Percentiles rank a stretch among this genome's conserved stretches.
Conservation (phyloP, 2,797 vertebrate genomes). For the Euthynnus affinis region DNA sequence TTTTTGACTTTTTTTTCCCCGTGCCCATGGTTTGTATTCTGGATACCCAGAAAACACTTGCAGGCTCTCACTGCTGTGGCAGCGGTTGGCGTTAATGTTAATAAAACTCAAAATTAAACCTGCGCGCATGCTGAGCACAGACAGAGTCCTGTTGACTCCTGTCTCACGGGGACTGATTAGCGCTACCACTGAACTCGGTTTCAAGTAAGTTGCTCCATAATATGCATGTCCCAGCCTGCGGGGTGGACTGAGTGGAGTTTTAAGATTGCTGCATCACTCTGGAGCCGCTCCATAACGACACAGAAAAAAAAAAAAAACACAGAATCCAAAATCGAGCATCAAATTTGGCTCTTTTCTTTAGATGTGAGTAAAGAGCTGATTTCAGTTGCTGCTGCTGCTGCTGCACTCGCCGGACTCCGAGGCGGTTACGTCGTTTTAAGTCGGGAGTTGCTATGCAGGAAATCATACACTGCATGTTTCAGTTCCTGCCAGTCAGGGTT, state of each 20-base stretch:
- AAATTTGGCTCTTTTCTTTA: not conserved
- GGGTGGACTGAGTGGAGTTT: slow-evolving; percentile 7
- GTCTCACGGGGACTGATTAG: slow-evolving; percentile 41
- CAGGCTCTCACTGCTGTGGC: not conserved
- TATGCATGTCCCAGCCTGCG: slow-evolving; percentile 10
- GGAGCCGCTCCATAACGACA: slow-evolving; percentile 10
- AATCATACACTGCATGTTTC: too few species aligned
- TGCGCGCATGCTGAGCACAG: slow-evolving; percentile 17
- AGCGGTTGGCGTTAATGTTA: not conserved
- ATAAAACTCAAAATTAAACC: slow-evolving; percentile 12
- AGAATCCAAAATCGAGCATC: slow-evolving; percentile 20
- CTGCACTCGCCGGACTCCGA: not conserved
- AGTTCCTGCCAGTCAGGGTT: too few species aligned
- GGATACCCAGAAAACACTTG: too few species aligned
- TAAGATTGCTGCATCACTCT: slow-evolving; percentile 10
- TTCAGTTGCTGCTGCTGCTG: slow-evolving; percentile 2
- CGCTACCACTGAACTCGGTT: slow-evolving; percentile 5
- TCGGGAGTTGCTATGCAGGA: too few species aligned
- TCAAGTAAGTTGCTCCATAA: slow-evolving; percentile 26
- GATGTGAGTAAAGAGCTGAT: slow-evolving; percentile 1
- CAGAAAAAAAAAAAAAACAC: too few species aligned
- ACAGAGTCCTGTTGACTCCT: not conserved
- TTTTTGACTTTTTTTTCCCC: not conserved
- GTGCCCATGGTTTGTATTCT: not conserved
- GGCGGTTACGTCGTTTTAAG: not conserved